phyloP scores from a whole-genome alignment of 2,888 invertebrate genomes.

The Drosophila quinaria region DNA sequence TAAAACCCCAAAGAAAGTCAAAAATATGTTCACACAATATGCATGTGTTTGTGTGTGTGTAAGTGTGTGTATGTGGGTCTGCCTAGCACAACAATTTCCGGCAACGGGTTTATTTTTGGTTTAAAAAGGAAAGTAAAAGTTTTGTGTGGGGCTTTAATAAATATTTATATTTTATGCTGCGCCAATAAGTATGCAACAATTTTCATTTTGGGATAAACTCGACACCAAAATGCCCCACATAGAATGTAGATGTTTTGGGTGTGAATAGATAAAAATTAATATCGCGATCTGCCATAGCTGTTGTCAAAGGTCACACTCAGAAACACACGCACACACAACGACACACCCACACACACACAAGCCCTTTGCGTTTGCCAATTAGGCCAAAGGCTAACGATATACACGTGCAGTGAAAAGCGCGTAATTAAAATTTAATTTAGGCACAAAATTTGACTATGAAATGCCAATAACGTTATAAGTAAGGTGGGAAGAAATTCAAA shows the following conservation, averaged over 20 bases:
- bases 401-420: constrained; percentile 35
- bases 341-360: constrained; percentile 11
- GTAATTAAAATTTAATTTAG: constrained; percentile 77
- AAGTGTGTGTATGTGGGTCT: constrained; percentile 22
- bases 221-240: constrained; percentile 17
- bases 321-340: constrained; percentile 25
- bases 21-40: constrained; percentile 24
- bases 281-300: constrained; percentile 43
- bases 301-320: constrained; percentile 55
- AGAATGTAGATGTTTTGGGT: constrained; percentile 39
- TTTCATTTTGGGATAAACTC: constrained; percentile 21
- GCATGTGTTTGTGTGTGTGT: not conserved
- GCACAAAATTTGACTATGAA: constrained; percentile 71
- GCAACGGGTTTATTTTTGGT: constrained; percentile 21
- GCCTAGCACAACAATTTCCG: constrained; percentile 49
- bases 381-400: constrained; percentile 32
- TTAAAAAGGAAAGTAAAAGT: constrained; percentile 48
- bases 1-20: constrained; percentile 36
- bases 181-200: constrained; percentile 40
- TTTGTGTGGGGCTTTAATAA: constrained; percentile 37
- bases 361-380: constrained; percentile 46
- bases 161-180: constrained; percentile 38
- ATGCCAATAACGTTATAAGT: constrained; percentile 53
- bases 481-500: not conserved
- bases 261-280: constrained; percentile 68